These are phyloP conservation scores for Rhopalosiphum nymphaeae DNA, from an alignment of 2,888 invertebrate species.

Conservation along the genomic window DNA sequence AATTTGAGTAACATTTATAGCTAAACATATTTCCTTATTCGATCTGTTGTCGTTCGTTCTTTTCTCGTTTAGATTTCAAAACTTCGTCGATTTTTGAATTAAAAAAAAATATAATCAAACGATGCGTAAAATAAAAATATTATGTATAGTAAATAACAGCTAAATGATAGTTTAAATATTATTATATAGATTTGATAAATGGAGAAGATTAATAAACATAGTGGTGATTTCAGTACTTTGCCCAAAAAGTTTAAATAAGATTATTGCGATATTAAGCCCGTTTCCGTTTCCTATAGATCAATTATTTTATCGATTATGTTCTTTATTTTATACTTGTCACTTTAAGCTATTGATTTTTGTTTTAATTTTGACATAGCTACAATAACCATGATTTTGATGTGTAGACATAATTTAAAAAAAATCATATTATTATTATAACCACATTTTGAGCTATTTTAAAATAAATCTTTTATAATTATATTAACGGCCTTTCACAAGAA, in stretches of 20 bases:
- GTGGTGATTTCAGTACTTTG: background rate
- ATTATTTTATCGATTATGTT: background rate
- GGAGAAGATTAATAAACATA: background rate
- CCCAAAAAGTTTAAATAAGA: background rate
- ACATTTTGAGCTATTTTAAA: background rate
- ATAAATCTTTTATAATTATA: background rate
- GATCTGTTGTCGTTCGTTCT: background rate
- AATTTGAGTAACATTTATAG: background rate
- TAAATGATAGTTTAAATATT: background rate
- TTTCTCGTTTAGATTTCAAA: background rate
- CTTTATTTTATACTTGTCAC: background rate
- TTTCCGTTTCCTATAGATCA: background rate
- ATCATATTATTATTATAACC: background rate
- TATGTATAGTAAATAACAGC: background rate
- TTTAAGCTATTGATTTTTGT: background rate
- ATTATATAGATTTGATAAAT: background rate
- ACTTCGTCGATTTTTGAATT: background rate
- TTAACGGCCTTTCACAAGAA: background rate
- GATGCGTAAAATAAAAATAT: background rate
- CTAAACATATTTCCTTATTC: background rate
- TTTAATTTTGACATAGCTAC: background rate
- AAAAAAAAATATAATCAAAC: background rate
- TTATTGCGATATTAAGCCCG: background rate
- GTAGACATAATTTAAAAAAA: background rate
- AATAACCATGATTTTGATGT: background rate